These are phyloP conservation scores for Semaprochilodus insignis DNA, from an alignment of 2,797 vertebrate genomes.

Conservation along the genomic window DNA sequence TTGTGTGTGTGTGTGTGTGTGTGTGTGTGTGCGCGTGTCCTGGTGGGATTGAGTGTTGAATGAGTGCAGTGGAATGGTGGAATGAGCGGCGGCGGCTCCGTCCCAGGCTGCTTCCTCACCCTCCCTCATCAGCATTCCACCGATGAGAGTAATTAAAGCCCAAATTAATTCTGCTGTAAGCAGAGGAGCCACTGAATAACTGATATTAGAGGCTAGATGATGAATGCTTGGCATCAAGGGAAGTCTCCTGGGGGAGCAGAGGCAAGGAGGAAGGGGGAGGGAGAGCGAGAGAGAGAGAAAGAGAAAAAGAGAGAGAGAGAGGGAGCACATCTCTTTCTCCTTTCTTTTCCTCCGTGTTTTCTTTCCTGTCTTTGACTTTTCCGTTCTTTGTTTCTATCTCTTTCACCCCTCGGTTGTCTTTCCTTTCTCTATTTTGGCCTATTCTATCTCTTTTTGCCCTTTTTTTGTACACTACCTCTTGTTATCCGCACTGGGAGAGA, in stretches of 20 bases:
- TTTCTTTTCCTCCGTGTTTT: constrained; percentile 22
- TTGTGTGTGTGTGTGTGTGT: constrained; percentile 81
- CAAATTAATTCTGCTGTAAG: constrained; percentile 99
- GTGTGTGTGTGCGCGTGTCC: constrained; percentile 69
- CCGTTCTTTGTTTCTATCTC: constrained; percentile 2
- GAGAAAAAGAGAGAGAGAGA: constrained; percentile 68
- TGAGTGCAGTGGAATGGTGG: constrained; percentile 90
- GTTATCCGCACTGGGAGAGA: constrained; percentile 5
- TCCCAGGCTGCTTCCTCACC: constrained; percentile 99
- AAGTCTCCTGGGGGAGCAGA: constrained; percentile 90
- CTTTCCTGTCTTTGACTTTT: constrained; percentile 59
- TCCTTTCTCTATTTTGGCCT: background rate
- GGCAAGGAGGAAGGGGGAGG: constrained; percentile 41
- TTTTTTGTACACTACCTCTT: background rate
- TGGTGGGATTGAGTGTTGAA: constrained; percentile 98
- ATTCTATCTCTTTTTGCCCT: constrained; percentile 36
- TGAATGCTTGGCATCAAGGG: constrained; percentile 99
- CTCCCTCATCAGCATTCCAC: constrained; percentile 99
- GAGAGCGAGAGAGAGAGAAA: constrained; percentile 48
- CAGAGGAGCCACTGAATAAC: constrained; percentile 99
- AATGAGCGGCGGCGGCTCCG: constrained; percentile 89
- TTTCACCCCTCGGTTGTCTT: background rate
- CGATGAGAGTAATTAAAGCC: constrained; percentile 99
- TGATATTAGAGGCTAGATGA: constrained; percentile 99
- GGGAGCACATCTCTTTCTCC: constrained; percentile 65